Base-by-base conservation (phyloP, 2,797 vertebrate species). In the Taenioides sp. region DNA sequence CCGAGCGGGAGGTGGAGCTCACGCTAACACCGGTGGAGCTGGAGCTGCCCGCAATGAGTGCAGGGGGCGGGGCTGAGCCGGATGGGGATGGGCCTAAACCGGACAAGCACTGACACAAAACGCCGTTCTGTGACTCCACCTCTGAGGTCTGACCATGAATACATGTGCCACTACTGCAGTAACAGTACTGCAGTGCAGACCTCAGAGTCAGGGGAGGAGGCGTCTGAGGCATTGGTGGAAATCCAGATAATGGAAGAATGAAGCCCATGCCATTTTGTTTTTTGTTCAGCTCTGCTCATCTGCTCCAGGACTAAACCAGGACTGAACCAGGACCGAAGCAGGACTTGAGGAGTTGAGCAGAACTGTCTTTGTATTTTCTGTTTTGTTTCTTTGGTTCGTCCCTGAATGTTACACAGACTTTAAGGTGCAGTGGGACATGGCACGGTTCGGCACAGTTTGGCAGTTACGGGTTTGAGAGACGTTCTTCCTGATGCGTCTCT, bases 1-100 rank as follows among this genome's bases (percentile, higher is more conserved):
- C 88, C 63, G 90, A 91, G 65, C 81, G 52, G 7, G 88, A 92
- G 82, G 91, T 92, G 73, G 91, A 92, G 80, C 84, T 93, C 11
- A 93, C 83, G 3, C 78, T 93, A 63, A 90, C 85, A 2, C 92
- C 91, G 0, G 76, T 92, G 70, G 89, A 94, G 63, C 62, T 70
- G 40, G 72, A 31, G 49, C 74, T 0, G 7, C 43, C 68, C 6
- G 50, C 78, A 37, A 60, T 69, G 0, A 4, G 62, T 64, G 70
- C 60, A 3, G 0, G 59, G 65, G 67, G 69, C n/a, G 25, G 18
- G 23, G 27, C 28, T 27, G 84, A 61, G 34, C 23, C 22, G 1
- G 40, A 65, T 0, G 63, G 27, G 7, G 63, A 50, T 16, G 23
- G 20, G 23, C 23, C 27, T 16, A 59, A 18, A 28, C 25, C 5